A percentile compares a stretch with the other conserved stretches of the same genome.
phyloP scores from a whole-genome alignment of 2,888 invertebrate species.

The Aspidiotus rigidus region DNA sequence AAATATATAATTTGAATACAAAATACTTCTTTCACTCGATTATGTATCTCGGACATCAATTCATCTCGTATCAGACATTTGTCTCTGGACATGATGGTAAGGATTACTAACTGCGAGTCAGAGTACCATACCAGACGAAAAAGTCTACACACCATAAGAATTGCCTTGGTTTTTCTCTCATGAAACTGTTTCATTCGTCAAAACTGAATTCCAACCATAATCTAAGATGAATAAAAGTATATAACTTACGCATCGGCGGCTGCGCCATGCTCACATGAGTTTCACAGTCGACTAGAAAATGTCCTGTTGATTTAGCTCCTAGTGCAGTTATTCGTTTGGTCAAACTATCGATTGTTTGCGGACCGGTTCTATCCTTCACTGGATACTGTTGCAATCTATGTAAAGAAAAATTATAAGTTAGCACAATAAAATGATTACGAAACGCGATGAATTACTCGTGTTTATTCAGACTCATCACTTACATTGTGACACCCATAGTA shows the following conservation, averaged over 20 bases:
- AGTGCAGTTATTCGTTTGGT: constrained; percentile 75
- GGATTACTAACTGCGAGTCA: no score
- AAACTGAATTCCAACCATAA: no score
- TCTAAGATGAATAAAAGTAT: neutral
- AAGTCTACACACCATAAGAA: no score
- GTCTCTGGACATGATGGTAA: no score
- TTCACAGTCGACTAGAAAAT: constrained; percentile 90
- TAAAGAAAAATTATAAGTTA: constrained; percentile 35
- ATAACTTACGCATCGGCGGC: constrained; percentile 49
- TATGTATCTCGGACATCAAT: no score
- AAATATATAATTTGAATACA: no score
- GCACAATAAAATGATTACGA: neutral
- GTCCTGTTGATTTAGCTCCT: constrained; percentile 79
- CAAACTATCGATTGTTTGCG: constrained; percentile 76
- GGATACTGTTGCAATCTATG: constrained; percentile 73
- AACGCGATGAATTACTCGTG: neutral
- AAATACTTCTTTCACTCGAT: no score
- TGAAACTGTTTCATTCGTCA: no score
- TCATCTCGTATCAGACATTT: no score
- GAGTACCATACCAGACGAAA: no score
- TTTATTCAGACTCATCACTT: neutral
- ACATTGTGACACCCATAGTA: constrained; percentile 26
- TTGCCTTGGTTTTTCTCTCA: no score
- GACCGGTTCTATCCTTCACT: constrained; percentile 78
- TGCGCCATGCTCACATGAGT: constrained; percentile 63